Base-by-base conservation (phyloP, 2,113 vertebrate genomes). In the Etia nguti region DNA sequence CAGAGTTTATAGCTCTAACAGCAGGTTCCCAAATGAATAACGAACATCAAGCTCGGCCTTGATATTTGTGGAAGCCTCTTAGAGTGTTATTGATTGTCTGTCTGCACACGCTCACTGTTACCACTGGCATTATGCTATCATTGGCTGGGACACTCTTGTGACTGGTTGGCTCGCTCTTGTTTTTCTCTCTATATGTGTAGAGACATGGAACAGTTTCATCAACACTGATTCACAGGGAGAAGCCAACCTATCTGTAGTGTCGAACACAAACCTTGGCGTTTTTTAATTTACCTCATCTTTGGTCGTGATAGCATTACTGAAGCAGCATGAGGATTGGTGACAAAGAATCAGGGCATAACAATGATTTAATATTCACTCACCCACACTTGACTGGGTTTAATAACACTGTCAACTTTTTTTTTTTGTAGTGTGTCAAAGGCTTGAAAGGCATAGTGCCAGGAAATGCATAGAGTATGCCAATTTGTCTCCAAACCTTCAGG, bases 61-160 rank as follows among this genome's bases (percentile, higher is more conserved):
- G 60, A 68, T 22, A 38, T 22, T 68, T 88, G 54, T 83, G 43
- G 75, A 82, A 90, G 87, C 83, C 62, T 90, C 70, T 89, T 88
- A 86, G 73, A 82, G 82, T 81, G 86, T 57, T 90, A 94, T 92
- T 89, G 92, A 88, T 94, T 85, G 86, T 88, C 86, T 87, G 89
- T 92, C 87, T 89, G 77, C 88, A 84, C 87, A 91, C n/a, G 8
- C 81, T 86, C 90, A 80, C 38, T 88, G 60, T 90, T 91, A 92
- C 87, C 62, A 85, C 86, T 89, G 79, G 83, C 41, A 22, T 60
- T 88, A 52, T 80, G 68, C 59, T 81, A 73, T 89, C 83, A 90
- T 52, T 90, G 88, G 81, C 82, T 36, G 36, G 65, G 88, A 75
- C 62, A 84, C 68, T 55, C 65, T 56, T 48, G 22, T 81, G 79